Evolutionary conservation across 23 tunicate species (phyloP).

Genomic region (Oikopleura vanhoeffeni): DNA sequence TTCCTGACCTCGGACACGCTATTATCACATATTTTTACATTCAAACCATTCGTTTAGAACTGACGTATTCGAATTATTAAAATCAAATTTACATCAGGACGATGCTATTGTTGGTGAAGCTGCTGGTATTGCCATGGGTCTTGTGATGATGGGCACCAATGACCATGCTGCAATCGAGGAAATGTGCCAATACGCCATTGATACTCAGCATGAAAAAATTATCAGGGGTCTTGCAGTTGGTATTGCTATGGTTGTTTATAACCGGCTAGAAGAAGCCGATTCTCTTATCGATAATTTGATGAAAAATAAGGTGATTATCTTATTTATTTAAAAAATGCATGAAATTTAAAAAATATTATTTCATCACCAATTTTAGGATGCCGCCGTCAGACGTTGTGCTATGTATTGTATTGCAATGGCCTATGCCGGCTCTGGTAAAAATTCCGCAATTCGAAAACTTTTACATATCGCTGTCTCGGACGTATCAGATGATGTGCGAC

Average conservation of each 20-base stretch:
- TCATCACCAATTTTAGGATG: too few species aligned
- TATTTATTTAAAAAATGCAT: too few species aligned
- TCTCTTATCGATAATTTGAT: conserved; percentile 40
- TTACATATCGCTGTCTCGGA: conserved; percentile 97
- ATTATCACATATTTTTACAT: background rate
- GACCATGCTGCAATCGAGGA: conserved; percentile 47
- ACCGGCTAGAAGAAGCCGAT: conserved; percentile 91
- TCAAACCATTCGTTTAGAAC: background rate
- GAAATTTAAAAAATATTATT: too few species aligned
- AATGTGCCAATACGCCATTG: conserved; percentile 79
- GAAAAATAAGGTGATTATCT: too few species aligned
- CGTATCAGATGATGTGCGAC: conserved; percentile 75
- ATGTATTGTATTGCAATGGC: conserved; percentile 98
- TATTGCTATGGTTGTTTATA: conserved; percentile 76
- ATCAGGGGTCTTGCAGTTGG: conserved; percentile 90
- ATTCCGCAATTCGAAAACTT: conserved; percentile 41
- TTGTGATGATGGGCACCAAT: conserved; percentile 89
- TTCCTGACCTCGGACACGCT: background rate
- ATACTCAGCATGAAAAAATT: conserved; percentile 94
- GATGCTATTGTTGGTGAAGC: conserved; percentile 98
- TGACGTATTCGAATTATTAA: conserved; percentile 65
- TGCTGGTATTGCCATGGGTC: conserved; percentile 94
- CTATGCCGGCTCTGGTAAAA: conserved; percentile 74
- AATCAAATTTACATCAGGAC: conserved; percentile 64
- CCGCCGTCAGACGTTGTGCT: conserved; percentile 67